These are phyloP conservation scores for Parnassius glacialis DNA, from an alignment of 2,888 invertebrate species.

Conservation along the genomic window DNA sequence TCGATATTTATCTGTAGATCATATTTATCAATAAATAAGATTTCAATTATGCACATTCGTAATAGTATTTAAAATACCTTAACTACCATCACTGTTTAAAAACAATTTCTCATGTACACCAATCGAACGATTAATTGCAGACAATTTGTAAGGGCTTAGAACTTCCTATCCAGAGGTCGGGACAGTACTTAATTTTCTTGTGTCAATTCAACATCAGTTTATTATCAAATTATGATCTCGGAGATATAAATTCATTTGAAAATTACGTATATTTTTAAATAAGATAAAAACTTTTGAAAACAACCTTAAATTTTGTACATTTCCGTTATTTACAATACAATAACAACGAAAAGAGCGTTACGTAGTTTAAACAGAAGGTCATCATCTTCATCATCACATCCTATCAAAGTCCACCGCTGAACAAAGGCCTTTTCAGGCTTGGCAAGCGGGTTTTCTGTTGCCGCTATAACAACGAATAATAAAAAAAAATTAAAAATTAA, in stretches of 20 bases:
- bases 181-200: conserved; percentile 29
- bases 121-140: conserved; percentile 33
- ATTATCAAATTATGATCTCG: conserved; percentile 15
- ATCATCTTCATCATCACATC: too few species aligned
- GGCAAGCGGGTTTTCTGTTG: too few species aligned
- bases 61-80: background rate
- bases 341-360: background rate
- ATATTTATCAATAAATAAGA: background rate
- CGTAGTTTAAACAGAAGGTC: too few species aligned
- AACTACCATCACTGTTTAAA: background rate
- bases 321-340: background rate
- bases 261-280: conserved; percentile 16
- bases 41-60: background rate
- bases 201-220: conserved; percentile 20
- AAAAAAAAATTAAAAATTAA: too few species aligned
- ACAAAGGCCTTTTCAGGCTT: too few species aligned
- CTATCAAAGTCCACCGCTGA: too few species aligned
- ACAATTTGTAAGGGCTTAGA: conserved; percentile 39
- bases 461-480: too few species aligned
- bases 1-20: background rate
- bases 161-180: conserved; percentile 26
- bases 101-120: background rate
- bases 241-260: conserved; percentile 17
- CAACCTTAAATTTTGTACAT: background rate
- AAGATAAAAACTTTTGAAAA: background rate